Base-by-base conservation (phyloP, 37 sponge, comb jelly and placozoan genomes). In the Bolinopsis microptera region DNA sequence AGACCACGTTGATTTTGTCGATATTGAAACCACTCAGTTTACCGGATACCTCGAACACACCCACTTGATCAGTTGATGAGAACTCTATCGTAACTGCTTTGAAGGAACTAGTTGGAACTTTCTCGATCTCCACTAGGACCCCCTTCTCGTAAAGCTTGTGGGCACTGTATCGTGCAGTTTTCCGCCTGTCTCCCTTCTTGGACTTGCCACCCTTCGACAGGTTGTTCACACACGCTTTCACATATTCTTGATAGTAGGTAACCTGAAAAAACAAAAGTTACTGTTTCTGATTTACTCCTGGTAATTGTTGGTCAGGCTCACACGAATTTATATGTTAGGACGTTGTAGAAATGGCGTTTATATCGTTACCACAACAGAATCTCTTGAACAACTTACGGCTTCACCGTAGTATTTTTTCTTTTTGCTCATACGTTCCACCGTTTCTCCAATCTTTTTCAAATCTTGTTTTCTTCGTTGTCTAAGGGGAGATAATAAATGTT, bases 1-100 rank as follows among this genome's bases (percentile, higher is more conserved):
- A 99, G 37, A 96, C 96, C 0, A 99, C 93, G 83, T 97, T 95
- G 22, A 99, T 96, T 48, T 95, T 96, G 76, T 99, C 97, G 90
- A 97, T 95, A 32, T 95, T 93, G 27, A 96, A 83, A 21, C 99
- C 99, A 77, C 97, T 75, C 70, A 99, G 95, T 69, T 95, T 96
- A 0, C 97, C 99, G 30, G 96, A 95, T 30, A 99, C 96, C 26
- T 99, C 97, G 95, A 99, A 99, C 76, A 83, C 72, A 23, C 97
- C 97, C 36, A 95, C 94, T 90, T 94, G 95, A 34, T 93, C 95
- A 3, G 97, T 94, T 2, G 93, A 27, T 22, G 95, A 93, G 48
- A 99, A 97, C 94, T 99, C 99, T 94, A 99, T 96, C 26, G 93
- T 93, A 39, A 96, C 97, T 94, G 96, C 96, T 40, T 94, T 95